Evolutionary conservation across 2,113 vertebrate genomes (phyloP).

Genomic region (Felis catus): DNA sequence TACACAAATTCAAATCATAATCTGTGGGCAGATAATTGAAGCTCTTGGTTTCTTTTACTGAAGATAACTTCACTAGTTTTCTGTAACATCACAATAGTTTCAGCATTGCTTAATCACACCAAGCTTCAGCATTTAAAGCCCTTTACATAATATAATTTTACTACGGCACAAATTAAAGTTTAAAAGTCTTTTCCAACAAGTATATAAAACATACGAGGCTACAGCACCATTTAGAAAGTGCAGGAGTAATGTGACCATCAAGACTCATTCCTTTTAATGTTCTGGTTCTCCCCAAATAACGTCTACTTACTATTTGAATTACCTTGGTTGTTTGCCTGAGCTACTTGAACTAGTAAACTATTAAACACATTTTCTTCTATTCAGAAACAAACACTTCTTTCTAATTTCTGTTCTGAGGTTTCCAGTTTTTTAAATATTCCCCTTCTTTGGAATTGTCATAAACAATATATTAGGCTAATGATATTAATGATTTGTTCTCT

Average conservation of each 20-base stretch:
- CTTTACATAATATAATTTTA: slow-evolving; percentile 52
- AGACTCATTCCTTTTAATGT: slow-evolving; percentile 24
- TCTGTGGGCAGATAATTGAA: background rate
- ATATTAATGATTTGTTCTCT: slow-evolving; percentile 22
- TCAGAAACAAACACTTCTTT: slow-evolving; percentile 2
- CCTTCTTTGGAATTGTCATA: background rate
- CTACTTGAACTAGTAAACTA: background rate
- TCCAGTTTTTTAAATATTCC: background rate
- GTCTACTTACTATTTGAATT: slow-evolving; percentile 28
- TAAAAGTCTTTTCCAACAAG: slow-evolving; percentile 37
- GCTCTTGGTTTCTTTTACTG: background rate
- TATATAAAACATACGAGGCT: slow-evolving; percentile 41
- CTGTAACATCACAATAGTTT: background rate
- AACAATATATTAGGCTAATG: background rate
- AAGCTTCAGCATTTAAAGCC: background rate
- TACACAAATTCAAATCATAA: background rate
- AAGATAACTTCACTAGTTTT: slow-evolving; percentile 36
- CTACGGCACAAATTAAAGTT: slow-evolving; percentile 36
- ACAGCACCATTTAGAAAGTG: background rate
- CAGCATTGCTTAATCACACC: slow-evolving; percentile 19
- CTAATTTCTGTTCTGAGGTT: background rate
- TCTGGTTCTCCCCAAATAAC: background rate
- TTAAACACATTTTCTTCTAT: slow-evolving; percentile 14
- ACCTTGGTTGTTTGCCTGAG: slow-evolving; percentile 37
- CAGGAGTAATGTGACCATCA: slow-evolving; percentile 32